Percentiles rank a stretch among this genome's conserved stretches.
phyloP scores from a whole-genome alignment of 2,113 vertebrate species.

The Tretioscincus oriximinensis region DNA sequence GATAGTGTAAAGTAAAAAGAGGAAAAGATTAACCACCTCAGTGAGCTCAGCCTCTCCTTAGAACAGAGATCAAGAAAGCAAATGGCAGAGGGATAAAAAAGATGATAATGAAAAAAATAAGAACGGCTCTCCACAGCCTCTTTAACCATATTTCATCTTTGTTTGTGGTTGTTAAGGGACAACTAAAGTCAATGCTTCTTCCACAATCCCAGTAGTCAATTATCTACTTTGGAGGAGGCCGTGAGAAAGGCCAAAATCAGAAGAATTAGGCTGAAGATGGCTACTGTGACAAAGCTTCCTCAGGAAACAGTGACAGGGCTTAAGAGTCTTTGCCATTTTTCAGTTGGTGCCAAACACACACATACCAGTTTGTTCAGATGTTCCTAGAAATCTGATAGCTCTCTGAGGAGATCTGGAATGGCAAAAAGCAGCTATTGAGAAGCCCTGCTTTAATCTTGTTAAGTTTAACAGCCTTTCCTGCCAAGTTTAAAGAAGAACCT shows the following conservation, averaged over 20 bases:
- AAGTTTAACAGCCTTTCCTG: neutral
- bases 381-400: constrained; percentile 14
- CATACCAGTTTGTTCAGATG: neutral
- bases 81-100: neutral
- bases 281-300: constrained; percentile 11
- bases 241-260: constrained; percentile 13
- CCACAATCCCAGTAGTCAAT: constrained; percentile 14
- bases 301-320: neutral
- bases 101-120: neutral
- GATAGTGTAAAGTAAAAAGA: neutral
- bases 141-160: neutral
- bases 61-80: neutral
- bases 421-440: neutral
- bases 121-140: neutral
- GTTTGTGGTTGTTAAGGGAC: neutral
- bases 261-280: constrained; percentile 13
- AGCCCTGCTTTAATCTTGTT: constrained; percentile 18
- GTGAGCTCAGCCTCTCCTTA: neutral
- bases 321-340: constrained; percentile 7
- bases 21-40: constrained; percentile 2
- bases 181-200: constrained; percentile 31
- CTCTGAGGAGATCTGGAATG: constrained; percentile 10
- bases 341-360: neutral
- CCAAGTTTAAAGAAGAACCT: constrained; percentile 28
- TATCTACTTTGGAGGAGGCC: neutral